phyloP scores from a whole-genome alignment of 2,797 vertebrate genomes.

The Gymnoscopelus braueri region DNA sequence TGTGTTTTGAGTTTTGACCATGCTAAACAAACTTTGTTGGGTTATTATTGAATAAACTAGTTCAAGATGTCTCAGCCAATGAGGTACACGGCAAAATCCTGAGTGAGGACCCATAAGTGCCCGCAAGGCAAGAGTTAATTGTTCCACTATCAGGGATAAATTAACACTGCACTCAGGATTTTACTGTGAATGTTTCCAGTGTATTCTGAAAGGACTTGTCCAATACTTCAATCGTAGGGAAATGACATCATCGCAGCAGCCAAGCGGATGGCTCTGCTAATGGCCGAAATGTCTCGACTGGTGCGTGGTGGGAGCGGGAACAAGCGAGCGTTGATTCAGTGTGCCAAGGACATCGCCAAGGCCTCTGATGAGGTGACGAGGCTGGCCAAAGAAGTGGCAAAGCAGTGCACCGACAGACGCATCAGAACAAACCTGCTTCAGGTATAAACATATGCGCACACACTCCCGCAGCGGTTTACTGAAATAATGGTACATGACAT shows the following conservation, averaged over 20 bases:
- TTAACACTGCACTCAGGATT: neutral
- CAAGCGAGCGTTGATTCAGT: constrained; percentile 97
- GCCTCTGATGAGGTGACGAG: constrained; percentile 97
- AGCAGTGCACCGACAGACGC: constrained; percentile 98
- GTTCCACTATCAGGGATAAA: neutral
- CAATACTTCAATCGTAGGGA: constrained; percentile 79
- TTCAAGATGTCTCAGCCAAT: too few relatives aligned
- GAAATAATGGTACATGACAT: too few relatives aligned
- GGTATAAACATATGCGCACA: constrained; percentile 73
- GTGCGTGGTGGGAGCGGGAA: constrained; percentile 96
- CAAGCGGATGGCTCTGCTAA: constrained; percentile 97
- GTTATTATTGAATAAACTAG: neutral
- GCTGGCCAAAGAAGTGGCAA: constrained; percentile 97
- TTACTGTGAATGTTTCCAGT: constrained; percentile 8
- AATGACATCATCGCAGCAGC: constrained; percentile 99
- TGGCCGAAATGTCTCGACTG: constrained; percentile 99
- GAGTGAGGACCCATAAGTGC: too few relatives aligned
- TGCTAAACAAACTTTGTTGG: neutral
- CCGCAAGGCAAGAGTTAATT: too few relatives aligned
- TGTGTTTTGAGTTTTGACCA: neutral
- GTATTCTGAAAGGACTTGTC: neutral
- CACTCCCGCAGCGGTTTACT: too few relatives aligned
- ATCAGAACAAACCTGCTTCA: constrained; percentile 97
- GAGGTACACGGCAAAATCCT: too few relatives aligned
- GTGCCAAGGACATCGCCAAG: constrained; percentile 99